Evolutionary conservation across 1,140 invertebrate genomes (phyloP).

Genomic region (Dendroctonus valens): DNA sequence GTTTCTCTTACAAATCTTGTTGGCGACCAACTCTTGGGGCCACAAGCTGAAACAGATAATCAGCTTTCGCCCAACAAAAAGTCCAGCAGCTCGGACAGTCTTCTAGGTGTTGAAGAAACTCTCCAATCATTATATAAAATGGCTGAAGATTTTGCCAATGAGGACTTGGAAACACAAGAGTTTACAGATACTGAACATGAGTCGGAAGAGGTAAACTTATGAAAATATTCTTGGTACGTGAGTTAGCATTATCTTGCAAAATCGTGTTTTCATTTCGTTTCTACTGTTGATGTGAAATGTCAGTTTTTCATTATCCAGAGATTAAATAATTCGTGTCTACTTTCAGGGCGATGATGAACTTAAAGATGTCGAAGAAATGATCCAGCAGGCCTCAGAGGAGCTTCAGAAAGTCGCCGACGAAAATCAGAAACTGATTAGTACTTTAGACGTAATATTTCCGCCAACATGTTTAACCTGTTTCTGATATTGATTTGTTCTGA

Average conservation of each 20-base stretch:
- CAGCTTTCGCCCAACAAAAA: no score
- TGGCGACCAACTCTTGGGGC: no score
- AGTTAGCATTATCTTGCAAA: no score
- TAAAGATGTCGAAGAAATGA: constrained; percentile 43
- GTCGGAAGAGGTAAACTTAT: background rate
- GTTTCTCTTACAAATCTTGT: no score
- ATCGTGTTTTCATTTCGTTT: background rate
- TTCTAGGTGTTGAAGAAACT: background rate
- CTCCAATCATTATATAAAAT: constrained; percentile 12
- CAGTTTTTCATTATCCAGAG: background rate
- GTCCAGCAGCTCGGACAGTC: no score
- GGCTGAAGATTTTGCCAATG: constrained; percentile 22
- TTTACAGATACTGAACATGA: constrained; percentile 3
- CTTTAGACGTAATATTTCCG: constrained; percentile 21
- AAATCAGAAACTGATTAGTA: constrained; percentile 37
- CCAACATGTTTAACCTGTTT: background rate
- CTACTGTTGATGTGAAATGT: no score
- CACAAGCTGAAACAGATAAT: no score
- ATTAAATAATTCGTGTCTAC: background rate
- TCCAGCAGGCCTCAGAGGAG: constrained; percentile 40
- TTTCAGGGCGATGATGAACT: constrained; percentile 39
- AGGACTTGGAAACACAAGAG: constrained; percentile 12
- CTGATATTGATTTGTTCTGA: background rate
- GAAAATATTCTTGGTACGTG: background rate
- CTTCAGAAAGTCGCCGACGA: constrained; percentile 42